Base-by-base conservation (phyloP, 2,888 invertebrate genomes). In the Drosophila macrospina region DNA sequence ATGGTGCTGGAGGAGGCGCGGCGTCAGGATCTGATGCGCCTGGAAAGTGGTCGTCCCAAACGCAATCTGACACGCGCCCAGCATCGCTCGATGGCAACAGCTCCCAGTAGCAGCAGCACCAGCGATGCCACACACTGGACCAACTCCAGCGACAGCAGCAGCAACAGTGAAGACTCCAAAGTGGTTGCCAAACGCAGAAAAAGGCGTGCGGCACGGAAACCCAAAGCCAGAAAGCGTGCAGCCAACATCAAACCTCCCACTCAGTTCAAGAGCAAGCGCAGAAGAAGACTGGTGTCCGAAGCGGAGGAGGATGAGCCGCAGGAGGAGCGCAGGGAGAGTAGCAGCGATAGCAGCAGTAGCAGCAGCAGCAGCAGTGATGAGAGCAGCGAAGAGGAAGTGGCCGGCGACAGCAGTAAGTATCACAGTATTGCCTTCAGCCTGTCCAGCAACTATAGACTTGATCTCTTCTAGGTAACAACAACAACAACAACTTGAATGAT, bases 1-100 rank as follows among this genome's bases (percentile, higher is more conserved):
- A 32, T 65, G 47, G 67, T 87, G 42, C 13, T 89, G 44, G 75
- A 60, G 36, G 51, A 82, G 59, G 66, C 72, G 7, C 67, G 76
- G 16, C 84, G 85, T 0, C 77, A 80, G 39, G 85, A 86, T 24
- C 24, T 60, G 32, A 13, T 75, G 44, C 47, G 20, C 1, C 6
- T 13, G 13, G 80, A 83, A 28, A 65, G 44, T 15, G 41, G 50
- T 5, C 60, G 65, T 10, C 8, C 66, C 16, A 70, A 59, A 5
- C 84, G 84, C 5, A 41, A 20, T 2, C n/a, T 32, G 13, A 50
- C 65, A 26, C 80, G 61, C 1, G 13, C 36, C 1, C 76, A 62
- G 15, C 54, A 59, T 1, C 74, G 77, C 7, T 8, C 34, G 16
- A 39, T 24, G 15, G 2, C 34, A 10, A 50, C 6, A 44, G 41